These are phyloP conservation scores for Sitobion miscanthi DNA, from an alignment of 1,140 invertebrate genomes.

Conservation along the genomic window DNA sequence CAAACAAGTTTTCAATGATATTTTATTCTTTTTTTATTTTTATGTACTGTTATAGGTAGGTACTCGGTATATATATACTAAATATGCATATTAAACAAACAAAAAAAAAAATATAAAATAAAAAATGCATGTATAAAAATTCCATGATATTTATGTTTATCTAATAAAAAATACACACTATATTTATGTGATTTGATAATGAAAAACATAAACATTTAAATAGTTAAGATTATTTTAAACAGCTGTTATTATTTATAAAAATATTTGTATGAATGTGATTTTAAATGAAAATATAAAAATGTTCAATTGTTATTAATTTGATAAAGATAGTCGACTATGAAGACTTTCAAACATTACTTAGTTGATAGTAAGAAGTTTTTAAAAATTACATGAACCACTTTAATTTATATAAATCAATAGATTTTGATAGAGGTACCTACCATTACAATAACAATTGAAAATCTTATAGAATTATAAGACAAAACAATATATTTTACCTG, in stretches of 20 bases:
- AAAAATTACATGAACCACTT: neutral
- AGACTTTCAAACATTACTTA: neutral
- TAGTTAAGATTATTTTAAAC: slow-evolving; percentile 1
- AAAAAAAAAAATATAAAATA: too few relatives aligned
- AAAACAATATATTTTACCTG: slow-evolving; percentile 68
- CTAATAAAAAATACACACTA: too few relatives aligned
- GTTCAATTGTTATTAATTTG: neutral
- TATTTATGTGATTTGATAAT: neutral
- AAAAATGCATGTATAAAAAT: too few relatives aligned
- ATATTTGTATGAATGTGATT: neutral
- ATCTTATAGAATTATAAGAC: neutral
- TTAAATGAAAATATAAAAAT: neutral
- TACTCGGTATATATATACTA: too few relatives aligned
- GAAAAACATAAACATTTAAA: neutral
- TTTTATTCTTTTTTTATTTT: neutral
- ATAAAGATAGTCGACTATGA: neutral
- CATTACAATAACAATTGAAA: neutral
- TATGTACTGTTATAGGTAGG: neutral
- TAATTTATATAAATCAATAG: neutral
- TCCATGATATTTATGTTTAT: too few relatives aligned
- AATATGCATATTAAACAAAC: too few relatives aligned
- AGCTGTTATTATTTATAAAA: neutral
- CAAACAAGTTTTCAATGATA: neutral
- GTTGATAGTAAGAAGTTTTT: neutral
- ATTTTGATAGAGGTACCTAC: neutral